Conservation (phyloP, 2,113 vertebrate genomes). For the Erythrocercus mccallii region DNA sequence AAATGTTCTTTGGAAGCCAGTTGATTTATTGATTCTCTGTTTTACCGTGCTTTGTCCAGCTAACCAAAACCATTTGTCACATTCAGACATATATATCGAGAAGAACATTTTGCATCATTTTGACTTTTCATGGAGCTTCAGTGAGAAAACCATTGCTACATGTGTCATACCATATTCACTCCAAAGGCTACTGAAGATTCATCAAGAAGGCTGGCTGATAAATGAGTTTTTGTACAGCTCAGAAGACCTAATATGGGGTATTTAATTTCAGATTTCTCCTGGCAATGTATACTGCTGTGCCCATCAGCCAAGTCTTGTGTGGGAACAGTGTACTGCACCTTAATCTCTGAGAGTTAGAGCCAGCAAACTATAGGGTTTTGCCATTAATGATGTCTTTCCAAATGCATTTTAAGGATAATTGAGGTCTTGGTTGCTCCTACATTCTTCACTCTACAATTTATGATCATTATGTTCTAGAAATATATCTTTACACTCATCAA, state of each 20-base stretch:
- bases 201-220: not conserved
- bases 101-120: not conserved
- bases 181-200: not conserved
- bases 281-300: not conserved
- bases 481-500: not conserved
- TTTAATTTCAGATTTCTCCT: not conserved
- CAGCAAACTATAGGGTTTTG: not conserved
- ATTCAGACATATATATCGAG: not conserved
- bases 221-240: not conserved
- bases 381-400: not conserved
- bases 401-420: not conserved
- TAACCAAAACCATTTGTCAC: not conserved
- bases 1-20: not conserved
- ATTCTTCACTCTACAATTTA: not conserved
- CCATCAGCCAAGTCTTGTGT: not conserved
- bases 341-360: not conserved
- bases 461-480: not conserved
- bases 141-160: not conserved
- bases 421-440: not conserved
- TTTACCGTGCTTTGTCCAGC: not conserved
- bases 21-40: not conserved
- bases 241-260: not conserved
- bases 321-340: not conserved
- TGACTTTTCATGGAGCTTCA: not conserved
- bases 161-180: not conserved